Evolutionary conservation across 2,113 vertebrate genomes (phyloP), one percentile per base, ranked within the genome.

Genomic region (Eulemur rufifrons): DNA sequence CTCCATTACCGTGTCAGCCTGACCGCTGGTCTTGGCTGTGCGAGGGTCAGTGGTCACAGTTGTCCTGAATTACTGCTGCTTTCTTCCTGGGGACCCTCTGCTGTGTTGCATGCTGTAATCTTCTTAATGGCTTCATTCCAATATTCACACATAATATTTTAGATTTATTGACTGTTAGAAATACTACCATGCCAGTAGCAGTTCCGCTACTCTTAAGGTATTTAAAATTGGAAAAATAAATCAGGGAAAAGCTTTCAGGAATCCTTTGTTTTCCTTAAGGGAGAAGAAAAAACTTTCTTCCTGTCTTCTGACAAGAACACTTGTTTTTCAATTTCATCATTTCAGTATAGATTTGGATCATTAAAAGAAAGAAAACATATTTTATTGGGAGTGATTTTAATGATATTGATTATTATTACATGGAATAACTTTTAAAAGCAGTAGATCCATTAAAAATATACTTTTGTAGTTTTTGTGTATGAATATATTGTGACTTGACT

Each of bases 61-160:
- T 99, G 99, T 99, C 99, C 99, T 98, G 99, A 99, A 99, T 99
- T 99, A 99, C 99, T 97, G 96, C 97, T 91, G 98, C 98, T 98
- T 98, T 99, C 98, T 98, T 99, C 99, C 99, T 98, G 99, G 97
- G 97, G 99, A 99, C 99, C 98, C 99, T 99, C 98, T 99, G 98
- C 99, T 98, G 98, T 12, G 99, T 98, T 98, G 98, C 98, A 98
- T 97, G 98, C 98, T 98, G 98, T 99, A 99, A 99, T 99, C 99
- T 99, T 99, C 99, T 99, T 99, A 99, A 99, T 99, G 99, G 99
- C 98, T 99, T 99, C 98, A 97, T 99, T 99, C 98, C 98, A 99
- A 99, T 99, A 99, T 99, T 99, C 99, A 99, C 99, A 99, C 99
- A 98, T 99, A 99, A 99, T 99, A 99, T 99, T 99, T 99, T 98